Conservation (phyloP, 1,140 invertebrate genomes). For the Nixonia krombeini region DNA sequence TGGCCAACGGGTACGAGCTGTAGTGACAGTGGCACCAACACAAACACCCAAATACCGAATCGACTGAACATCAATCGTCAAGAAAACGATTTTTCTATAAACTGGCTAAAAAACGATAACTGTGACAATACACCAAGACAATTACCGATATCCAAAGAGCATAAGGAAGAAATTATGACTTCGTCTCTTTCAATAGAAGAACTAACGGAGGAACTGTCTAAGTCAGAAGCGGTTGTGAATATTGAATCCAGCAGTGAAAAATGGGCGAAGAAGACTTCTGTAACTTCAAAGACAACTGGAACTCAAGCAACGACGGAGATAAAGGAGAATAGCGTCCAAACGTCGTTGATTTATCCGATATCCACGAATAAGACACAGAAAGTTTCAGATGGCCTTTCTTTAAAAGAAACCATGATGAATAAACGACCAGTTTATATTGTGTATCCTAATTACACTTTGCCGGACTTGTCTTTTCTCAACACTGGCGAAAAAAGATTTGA, state of each 20-base stretch:
- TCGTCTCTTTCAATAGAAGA: slow-evolving; percentile 69
- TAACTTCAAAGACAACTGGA: slow-evolving; percentile 47
- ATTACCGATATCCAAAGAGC: slow-evolving; percentile 56
- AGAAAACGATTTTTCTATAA: slow-evolving; percentile 65
- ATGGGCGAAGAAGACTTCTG: slow-evolving; percentile 19
- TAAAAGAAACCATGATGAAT: slow-evolving; percentile 64
- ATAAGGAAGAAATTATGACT: slow-evolving; percentile 62
- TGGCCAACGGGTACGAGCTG: slow-evolving; percentile 66
- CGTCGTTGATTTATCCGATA: slow-evolving; percentile 60
- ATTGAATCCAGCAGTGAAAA: slow-evolving; percentile 1
- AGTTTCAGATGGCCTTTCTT: background rate
- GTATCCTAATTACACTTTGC: slow-evolving; percentile 92
- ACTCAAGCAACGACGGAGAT: slow-evolving; percentile 61
- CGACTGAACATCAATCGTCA: slow-evolving; percentile 47
- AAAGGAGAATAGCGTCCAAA: slow-evolving; percentile 67
- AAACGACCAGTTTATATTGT: slow-evolving; percentile 88
- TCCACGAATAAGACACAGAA: slow-evolving; percentile 32
- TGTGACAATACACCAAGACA: slow-evolving; percentile 45
- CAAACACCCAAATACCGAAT: slow-evolving; percentile 61
- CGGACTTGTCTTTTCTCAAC: slow-evolving; percentile 88
- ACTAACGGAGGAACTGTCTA: slow-evolving; percentile 68
- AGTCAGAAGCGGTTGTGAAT: slow-evolving; percentile 39
- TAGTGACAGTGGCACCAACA: slow-evolving; percentile 59
- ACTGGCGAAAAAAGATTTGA: slow-evolving; percentile 75
- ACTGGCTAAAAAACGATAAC: slow-evolving; percentile 63